phyloP scores from a whole-genome alignment of 2,888 invertebrate genomes.

The Heliconius erato region DNA sequence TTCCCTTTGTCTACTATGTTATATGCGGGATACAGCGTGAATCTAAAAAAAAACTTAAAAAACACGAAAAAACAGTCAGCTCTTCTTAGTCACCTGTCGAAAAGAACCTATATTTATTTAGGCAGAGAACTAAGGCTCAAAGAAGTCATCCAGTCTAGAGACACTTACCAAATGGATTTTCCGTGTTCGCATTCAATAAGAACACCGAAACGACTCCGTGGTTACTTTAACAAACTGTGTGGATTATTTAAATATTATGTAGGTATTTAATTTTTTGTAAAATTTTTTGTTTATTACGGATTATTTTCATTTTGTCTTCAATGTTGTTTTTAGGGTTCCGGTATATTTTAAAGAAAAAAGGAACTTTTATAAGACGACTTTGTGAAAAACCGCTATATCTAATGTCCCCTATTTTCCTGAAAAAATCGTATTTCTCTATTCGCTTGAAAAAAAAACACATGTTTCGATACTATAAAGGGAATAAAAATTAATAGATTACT shows the following conservation, averaged over 20 bases:
- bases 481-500: no score
- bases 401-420: no score
- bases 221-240: conserved; percentile 15
- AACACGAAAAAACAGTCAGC: no score
- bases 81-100: no score
- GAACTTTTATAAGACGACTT: no score
- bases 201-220: conserved; percentile 4
- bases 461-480: no score
- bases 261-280: neutral
- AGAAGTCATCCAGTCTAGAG: conserved; percentile 11
- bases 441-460: no score
- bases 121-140: neutral
- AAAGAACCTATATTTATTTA: conserved; percentile 12
- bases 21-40: neutral
- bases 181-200: conserved; percentile 26
- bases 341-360: no score
- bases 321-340: no score
- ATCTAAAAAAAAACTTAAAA: neutral
- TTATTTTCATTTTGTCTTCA: neutral
- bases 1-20: no score
- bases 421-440: no score
- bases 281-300: neutral
- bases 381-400: no score
- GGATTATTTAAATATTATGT: conserved; percentile 16
- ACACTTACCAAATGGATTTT: conserved; percentile 30